Evolutionary conservation across 2,888 invertebrate species (phyloP).

Genomic region (Acrobasis repandana): DNA sequence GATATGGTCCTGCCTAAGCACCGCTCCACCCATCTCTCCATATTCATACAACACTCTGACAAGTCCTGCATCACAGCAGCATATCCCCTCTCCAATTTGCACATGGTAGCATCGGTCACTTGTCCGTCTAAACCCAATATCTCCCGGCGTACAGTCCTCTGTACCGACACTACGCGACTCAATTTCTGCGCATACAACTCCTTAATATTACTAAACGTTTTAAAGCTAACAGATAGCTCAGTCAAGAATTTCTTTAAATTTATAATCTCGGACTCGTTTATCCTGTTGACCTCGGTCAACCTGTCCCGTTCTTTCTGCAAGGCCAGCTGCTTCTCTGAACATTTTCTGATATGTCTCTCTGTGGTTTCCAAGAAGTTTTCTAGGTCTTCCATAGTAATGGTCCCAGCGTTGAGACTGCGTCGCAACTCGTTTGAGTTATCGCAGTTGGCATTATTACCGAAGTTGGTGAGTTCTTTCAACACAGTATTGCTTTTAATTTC

Average conservation of each 20-base stretch:
- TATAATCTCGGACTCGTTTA: constrained; percentile 71
- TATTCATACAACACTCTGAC: constrained; percentile 62
- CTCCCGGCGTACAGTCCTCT: constrained; percentile 69
- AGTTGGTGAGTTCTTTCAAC: constrained; percentile 71
- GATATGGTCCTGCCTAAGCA: constrained; percentile 59
- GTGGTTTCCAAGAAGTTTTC: constrained; percentile 76
- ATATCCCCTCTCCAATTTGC: constrained; percentile 65
- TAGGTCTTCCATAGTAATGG: constrained; percentile 72
- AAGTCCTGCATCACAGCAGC: constrained; percentile 71
- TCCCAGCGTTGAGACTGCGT: constrained; percentile 59
- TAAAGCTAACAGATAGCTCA: constrained; percentile 65
- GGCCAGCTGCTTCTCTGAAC: constrained; percentile 62
- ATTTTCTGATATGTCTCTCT: constrained; percentile 65
- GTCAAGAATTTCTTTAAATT: constrained; percentile 69
- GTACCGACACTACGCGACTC: constrained; percentile 62
- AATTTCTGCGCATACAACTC: constrained; percentile 69
- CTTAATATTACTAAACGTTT: constrained; percentile 64
- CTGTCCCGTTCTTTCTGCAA: constrained; percentile 71
- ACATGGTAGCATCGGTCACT: constrained; percentile 54
- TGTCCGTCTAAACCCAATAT: constrained; percentile 61
- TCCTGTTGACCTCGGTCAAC: constrained; percentile 64
- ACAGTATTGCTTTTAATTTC: constrained; percentile 72
- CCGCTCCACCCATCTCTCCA: constrained; percentile 72
- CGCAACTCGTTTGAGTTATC: constrained; percentile 56
- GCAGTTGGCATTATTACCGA: constrained; percentile 57